These are phyloP conservation scores for Muscidifurax raptorellus DNA, from an alignment of 1,140 invertebrate genomes.

Conservation along the genomic window DNA sequence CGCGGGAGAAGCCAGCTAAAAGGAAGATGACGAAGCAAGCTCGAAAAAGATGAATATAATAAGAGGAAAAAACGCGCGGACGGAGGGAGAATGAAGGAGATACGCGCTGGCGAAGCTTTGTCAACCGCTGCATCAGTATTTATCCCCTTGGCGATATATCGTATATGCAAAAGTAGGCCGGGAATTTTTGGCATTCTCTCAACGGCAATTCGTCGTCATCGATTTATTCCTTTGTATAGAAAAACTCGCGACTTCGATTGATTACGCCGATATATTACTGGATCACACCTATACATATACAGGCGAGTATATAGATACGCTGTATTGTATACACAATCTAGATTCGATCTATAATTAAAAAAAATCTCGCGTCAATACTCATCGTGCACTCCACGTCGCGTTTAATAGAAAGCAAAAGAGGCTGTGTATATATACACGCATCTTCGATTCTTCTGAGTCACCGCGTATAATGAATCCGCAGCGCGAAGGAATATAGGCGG, in stretches of 20 bases:
- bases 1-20: not conserved
- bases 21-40: not conserved
- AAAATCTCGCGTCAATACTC: not conserved
- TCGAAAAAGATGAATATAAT: constrained; percentile 27
- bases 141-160: too few relatives aligned
- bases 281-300: too few relatives aligned
- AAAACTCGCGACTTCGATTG: too few relatives aligned
- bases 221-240: too few relatives aligned
- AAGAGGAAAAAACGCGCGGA: not conserved
- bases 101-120: too few relatives aligned
- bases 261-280: too few relatives aligned
- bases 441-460: constrained; percentile 32
- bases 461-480: constrained; percentile 41
- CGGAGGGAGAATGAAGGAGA: too few relatives aligned
- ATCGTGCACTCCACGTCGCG: not conserved
- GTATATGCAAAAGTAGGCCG: too few relatives aligned
- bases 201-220: too few relatives aligned
- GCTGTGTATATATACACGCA: not conserved
- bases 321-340: not conserved
- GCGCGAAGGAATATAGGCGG: not conserved
- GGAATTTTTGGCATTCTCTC: too few relatives aligned
- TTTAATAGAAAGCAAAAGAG: not conserved
- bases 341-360: not conserved
- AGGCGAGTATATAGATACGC: too few relatives aligned
- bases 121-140: too few relatives aligned